Evolutionary conservation across 2,888 invertebrate genomes (phyloP).

Genomic region (Chrysodeixis includens): DNA sequence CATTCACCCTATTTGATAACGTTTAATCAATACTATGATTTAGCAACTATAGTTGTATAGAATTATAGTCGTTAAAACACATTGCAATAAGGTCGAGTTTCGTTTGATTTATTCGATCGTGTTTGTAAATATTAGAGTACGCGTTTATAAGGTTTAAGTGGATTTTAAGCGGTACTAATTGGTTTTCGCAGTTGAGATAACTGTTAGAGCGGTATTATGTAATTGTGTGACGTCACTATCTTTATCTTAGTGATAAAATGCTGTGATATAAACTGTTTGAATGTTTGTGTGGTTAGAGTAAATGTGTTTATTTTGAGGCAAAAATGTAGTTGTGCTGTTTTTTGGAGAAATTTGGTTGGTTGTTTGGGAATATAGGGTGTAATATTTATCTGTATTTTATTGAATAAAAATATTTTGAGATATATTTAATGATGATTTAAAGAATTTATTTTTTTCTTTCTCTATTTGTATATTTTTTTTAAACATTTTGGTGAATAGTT

Average conservation of each 20-base stretch:
- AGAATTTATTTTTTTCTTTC: no score
- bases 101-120: background rate
- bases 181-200: background rate
- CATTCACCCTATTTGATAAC: conserved; percentile 1
- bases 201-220: background rate
- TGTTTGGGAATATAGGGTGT: no score
- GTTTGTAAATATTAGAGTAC: background rate
- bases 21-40: background rate
- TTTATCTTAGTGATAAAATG: conserved; percentile 4
- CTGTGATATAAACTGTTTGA: background rate
- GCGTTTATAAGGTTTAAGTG: background rate
- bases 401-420: no score
- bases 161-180: background rate
- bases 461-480: no score
- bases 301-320: no score
- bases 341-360: no score
- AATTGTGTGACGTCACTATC: conserved; percentile 10
- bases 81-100: conserved; percentile 27
- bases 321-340: no score
- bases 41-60: no score
- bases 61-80: background rate
- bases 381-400: no score
- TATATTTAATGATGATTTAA: no score
- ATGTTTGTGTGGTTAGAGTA: no score
- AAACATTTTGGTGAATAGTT: no score